Percentiles rank a stretch among this genome's conserved stretches.
Conservation (phyloP, 2,797 vertebrate species). For the Myripristis murdjan region DNA sequence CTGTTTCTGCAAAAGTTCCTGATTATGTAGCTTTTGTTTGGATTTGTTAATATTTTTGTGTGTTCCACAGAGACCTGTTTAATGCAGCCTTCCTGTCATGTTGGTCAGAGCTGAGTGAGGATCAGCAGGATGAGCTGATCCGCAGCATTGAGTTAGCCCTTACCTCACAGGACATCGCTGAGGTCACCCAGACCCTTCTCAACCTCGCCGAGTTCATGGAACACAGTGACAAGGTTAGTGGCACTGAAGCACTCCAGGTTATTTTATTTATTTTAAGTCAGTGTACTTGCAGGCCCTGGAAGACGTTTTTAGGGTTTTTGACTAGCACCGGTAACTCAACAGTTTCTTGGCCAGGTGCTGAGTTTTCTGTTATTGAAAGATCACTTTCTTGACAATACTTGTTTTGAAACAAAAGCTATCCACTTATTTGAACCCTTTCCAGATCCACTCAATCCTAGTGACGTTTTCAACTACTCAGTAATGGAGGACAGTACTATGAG, state of each 20-base stretch:
- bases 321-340: too few species aligned
- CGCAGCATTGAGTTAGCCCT: slow-evolving; percentile 97
- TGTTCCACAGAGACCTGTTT: slow-evolving; percentile 92
- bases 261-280: neutral
- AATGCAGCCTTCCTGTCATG: slow-evolving; percentile 98
- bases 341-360: too few species aligned
- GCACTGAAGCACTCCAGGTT: neutral
- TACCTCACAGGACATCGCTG: slow-evolving; percentile 98
- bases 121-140: slow-evolving; percentile 98
- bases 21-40: too few species aligned
- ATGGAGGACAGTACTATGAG: too few species aligned
- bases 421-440: too few species aligned
- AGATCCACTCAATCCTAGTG: too few species aligned
- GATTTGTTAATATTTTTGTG: neutral
- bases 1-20: too few species aligned
- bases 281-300: neutral
- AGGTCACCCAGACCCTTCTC: slow-evolving; percentile 97
- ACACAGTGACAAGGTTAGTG: slow-evolving; percentile 97
- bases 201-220: slow-evolving; percentile 99
- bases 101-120: slow-evolving; percentile 98
- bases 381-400: too few species aligned
- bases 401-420: too few species aligned
- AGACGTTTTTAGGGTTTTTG: too few species aligned
- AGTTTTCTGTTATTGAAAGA: too few species aligned
- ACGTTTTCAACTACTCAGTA: too few species aligned